Evolutionary conservation across 2,797 vertebrate species (phyloP).

Genomic region (Tragopan temminckii): DNA sequence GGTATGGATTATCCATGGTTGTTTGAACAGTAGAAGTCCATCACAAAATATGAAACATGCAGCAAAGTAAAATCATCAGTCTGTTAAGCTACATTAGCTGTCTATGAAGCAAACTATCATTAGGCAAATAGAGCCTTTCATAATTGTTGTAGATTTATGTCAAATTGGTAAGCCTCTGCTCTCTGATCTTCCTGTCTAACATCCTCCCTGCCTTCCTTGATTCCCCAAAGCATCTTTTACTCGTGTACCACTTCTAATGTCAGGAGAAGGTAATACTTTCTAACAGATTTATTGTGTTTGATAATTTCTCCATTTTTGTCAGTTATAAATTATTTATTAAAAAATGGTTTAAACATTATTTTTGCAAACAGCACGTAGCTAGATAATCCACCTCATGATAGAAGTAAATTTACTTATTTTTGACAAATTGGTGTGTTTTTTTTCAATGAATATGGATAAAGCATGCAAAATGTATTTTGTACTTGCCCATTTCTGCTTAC

Average conservation of each 20-base stretch:
- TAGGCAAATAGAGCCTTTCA: neutral
- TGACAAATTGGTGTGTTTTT: neutral
- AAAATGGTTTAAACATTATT: neutral
- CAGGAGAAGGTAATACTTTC: neutral
- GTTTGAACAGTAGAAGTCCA: neutral
- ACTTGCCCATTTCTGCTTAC: neutral
- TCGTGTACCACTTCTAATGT: neutral
- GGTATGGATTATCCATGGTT: neutral
- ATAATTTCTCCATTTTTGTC: neutral
- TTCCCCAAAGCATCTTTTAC: neutral
- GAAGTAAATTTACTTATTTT: neutral
- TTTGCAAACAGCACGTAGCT: neutral
- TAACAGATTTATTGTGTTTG: neutral
- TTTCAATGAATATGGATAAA: neutral
- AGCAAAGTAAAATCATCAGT: neutral
- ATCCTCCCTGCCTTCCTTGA: fast-evolving
- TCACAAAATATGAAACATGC: neutral
- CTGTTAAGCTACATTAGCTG: neutral
- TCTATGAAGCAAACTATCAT: neutral
- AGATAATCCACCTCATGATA: neutral
- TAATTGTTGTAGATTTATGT: neutral
- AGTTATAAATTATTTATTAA: neutral
- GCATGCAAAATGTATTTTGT: neutral
- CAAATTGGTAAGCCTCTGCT: neutral
- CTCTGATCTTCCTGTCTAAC: neutral